Evolutionary conservation across 2,888 invertebrate species (phyloP), one percentile per base, ranked within the genome.

Genomic region (Agrochola macilenta): DNA sequence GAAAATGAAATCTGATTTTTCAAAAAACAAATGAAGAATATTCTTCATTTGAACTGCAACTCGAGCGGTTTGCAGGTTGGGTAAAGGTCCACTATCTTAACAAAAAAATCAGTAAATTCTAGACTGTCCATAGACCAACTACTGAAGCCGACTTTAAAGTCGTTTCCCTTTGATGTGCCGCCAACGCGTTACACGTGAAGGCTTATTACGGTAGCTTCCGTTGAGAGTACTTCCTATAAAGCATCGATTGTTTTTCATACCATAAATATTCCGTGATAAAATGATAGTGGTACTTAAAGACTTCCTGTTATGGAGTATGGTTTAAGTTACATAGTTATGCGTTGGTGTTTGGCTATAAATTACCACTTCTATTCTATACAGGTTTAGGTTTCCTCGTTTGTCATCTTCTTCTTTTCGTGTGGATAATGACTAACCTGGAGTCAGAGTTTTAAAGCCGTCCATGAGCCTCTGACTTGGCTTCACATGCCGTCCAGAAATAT

Each of bases 171-270:
- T 87, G 88, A 88, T 60, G 75, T 81, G 69, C 84, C 88, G 84
- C 26, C 61, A 63, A 20, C 69, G 72, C 77, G 78, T 61, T 77
- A 58, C 35, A 74, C 74, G 75, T 61, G 69, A 68, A 70, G 76
- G 69, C 73, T 87, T 79, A 83, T 87, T 82, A 87, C 74, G 30
- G 64, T 70, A 39, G 79, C 81, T 88, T 88, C 89, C 88, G 87
- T 84, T 82, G 23, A 26, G 66, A 68, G 46, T 52, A 74, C 64
- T 65, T 7, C 39, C 58, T 61, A 79, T 73, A 77, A 73, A 74
- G 73, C 64, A 78, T 73, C 65, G 35, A 79, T 85, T 69, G 52
- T 78, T 81, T 88, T 82, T 76, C 26, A 43, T 35, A 79, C 72
- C 71, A 79, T 84, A 76, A 78, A 85, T 83, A 81, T 83, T 58